Evolutionary conservation across 1,140 invertebrate genomes (phyloP), one percentile per base, ranked within the genome.

Genomic region (Wiebesia pumilae): DNA sequence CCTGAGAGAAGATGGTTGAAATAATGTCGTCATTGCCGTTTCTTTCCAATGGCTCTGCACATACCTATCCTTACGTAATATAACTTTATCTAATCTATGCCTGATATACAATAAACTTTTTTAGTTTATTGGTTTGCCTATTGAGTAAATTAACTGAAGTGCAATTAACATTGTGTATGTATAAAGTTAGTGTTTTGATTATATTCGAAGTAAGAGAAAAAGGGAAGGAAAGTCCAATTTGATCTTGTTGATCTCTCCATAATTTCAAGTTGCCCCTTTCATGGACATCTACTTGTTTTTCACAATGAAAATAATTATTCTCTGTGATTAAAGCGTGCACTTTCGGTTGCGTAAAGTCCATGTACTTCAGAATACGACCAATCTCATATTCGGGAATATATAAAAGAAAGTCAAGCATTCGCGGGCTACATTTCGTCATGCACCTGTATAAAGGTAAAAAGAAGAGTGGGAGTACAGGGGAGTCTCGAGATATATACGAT

Each of bases 341-440:
- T 75, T 75, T 47, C 43, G 77, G 58, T 79, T 79, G n/a, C 30
- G 51, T 30, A 77, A 79, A 21, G 3, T 1, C 12, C n/a, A 4
- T 24, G 65, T 83, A 69, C 81, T 75, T 35, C 24, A 77, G 82
- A 77, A 38, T 62, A 62, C 14, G 51, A 77, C 69, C 81, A 54
- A 54, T 54, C 51, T 33, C 21, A n/a, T 27, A 7, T 30, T 9
- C 84, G 78, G 84, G 65, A 47, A 67, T 73, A 81, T 73, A 81
- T 81, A 85, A 85, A 85, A 85, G 84, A 85, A 85, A 81, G 67
- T 78, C 62, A 24, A 54, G 47, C 30, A 35, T n/a, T 12, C 51
- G 7, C 47, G 0, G 10, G 19, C 24, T 58, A 16, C 30, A 0
- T n/a, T 62, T 62, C 77, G 12, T 58, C 77, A 79, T 38, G 30